Evolutionary conservation across 2,888 invertebrate species (phyloP).

Genomic region (Eilema sororculum): DNA sequence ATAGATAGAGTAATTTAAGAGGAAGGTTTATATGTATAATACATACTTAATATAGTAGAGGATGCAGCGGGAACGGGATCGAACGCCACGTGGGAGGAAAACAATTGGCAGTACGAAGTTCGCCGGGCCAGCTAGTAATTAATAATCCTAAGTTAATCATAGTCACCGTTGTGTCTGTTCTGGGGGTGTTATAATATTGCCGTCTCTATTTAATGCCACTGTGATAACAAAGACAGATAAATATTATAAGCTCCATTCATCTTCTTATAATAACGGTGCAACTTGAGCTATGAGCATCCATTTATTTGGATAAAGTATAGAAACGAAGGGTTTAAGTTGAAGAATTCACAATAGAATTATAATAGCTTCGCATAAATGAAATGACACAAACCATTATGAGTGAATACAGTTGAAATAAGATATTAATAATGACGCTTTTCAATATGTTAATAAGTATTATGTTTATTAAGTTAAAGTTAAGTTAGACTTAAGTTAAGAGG

Average conservation of each 20-base stretch:
- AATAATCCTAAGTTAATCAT: neutral
- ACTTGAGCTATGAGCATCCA: neutral
- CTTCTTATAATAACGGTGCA: neutral
- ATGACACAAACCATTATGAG: neutral
- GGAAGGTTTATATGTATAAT: too few relatives aligned
- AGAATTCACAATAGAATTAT: neutral
- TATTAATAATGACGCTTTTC: neutral
- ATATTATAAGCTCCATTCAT: neutral
- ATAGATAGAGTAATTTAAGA: too few relatives aligned
- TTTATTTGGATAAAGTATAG: neutral
- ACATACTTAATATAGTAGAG: too few relatives aligned
- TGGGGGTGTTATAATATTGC: neutral
- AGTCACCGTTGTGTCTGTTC: neutral
- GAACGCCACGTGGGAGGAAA: too few relatives aligned
- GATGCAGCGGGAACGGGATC: too few relatives aligned
- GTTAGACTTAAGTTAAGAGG: too few relatives aligned
- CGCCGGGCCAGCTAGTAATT: too few relatives aligned
- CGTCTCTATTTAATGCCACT: neutral
- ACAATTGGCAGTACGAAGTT: too few relatives aligned
- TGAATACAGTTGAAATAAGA: too few relatives aligned
- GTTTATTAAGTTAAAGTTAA: too few relatives aligned
- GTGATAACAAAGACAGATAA: neutral
- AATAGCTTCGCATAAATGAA: neutral
- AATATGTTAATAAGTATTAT: too few relatives aligned
- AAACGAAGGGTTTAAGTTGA: neutral